These are phyloP conservation scores for Ditula angustiorana DNA, from an alignment of 2,888 invertebrate genomes.

Conservation along the genomic window DNA sequence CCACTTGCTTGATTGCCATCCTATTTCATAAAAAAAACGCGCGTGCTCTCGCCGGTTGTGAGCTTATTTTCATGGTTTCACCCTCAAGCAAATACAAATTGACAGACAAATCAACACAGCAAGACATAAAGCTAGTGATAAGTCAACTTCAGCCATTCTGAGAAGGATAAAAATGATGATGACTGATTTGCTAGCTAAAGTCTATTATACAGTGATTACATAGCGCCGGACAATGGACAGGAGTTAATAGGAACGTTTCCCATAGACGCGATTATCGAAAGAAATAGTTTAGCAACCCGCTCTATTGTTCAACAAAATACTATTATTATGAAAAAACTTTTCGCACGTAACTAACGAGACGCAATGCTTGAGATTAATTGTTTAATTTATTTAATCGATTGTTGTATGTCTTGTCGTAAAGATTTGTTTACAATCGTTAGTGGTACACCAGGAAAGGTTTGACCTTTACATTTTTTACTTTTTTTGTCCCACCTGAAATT, in stretches of 20 bases:
- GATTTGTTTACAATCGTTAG: no score
- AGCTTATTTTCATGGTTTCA: no score
- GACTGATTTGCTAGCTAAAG: background rate
- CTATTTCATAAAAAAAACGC: no score
- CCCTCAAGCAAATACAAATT: no score
- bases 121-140: background rate
- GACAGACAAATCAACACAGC: no score
- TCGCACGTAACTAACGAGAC: conserved; percentile 21
- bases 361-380: conserved; percentile 22
- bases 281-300: conserved; percentile 35
- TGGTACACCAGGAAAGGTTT: no score
- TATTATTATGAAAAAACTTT: conserved; percentile 34
- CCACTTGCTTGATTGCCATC: no score
- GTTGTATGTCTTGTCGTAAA: background rate
- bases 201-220: conserved; percentile 18
- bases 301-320: conserved; percentile 33
- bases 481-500: no score
- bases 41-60: no score
- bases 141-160: background rate
- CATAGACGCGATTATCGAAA: conserved; percentile 29
- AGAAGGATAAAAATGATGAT: conserved; percentile 12
- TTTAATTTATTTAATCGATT: conserved; percentile 31
- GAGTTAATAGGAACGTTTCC: conserved; percentile 18
- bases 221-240: conserved; percentile 12
- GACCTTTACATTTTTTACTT: no score